Base-by-base conservation (phyloP, 2,113 vertebrate species). In the Otocyon megalotis region DNA sequence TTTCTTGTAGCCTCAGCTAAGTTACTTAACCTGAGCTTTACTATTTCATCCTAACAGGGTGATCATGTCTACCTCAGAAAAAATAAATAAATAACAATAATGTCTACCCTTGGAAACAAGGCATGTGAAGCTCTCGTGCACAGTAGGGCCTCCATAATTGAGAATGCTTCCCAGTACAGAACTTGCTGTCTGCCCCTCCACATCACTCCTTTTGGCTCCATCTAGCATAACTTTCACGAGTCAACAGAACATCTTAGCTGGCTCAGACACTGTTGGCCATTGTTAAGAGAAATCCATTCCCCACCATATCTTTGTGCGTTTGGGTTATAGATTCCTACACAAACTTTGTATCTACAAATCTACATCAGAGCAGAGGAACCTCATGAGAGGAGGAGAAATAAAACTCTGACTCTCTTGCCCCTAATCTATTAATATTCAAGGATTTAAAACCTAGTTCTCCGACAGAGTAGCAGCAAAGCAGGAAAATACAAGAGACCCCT, bases 21-120 rank as follows among this genome's bases (percentile, higher is more conserved):
- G 20, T 83, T 95, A 92, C 22, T 48, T 88, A 96, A 88, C 9
- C 5, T 85, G 11, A 88, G 43, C 43, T 76, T 88, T 67, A 50
- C 50, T 50, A 17, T 54, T 90, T 71, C 62, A 74, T 69, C 88
- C 65, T 92, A 91, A 87, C 50, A 95, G n/a, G 22, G 43, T 43
- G 24, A 43, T 80, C 53, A 63, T 3, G 3, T 63, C 62, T 63
- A 63, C 24, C 62, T 63, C 26, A 28, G 56, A 58, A 58, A 58
- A 58, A 58, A 58, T 43, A 43, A 43, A 43, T 43, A 1, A 43
- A 43, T 43, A 43, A 58, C 8, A 62, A 67, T 19, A 58, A 90
- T 11, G 7, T 53, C 77, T 35, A 72, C 16, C 35, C 65, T 12
- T 16, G 77, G 43, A 97, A 85, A 60, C 0, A 22, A 60, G 35